phyloP scores from a whole-genome alignment of 2,797 vertebrate species.

The Crenuchus spilurus region DNA sequence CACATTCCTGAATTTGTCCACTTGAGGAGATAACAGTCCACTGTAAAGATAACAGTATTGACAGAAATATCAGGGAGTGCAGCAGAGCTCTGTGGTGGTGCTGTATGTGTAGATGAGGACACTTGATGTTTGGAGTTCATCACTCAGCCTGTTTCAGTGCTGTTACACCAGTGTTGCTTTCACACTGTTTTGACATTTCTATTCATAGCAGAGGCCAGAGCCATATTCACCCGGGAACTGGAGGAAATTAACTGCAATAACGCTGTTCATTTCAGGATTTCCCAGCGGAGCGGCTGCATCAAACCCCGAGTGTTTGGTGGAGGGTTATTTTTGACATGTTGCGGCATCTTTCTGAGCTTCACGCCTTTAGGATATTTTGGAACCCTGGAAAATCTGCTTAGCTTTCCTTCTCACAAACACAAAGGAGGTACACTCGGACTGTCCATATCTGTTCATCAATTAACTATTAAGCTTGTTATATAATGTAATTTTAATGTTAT shows the following conservation, averaged over 20 bases:
- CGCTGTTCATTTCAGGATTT: not conserved
- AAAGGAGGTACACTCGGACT: too few species aligned
- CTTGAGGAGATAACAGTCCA: too few species aligned
- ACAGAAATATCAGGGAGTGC: not conserved
- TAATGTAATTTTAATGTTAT: too few species aligned
- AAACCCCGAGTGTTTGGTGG: not conserved
- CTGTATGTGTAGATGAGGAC: not conserved
- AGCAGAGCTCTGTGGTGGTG: too few species aligned
- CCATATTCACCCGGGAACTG: not conserved
- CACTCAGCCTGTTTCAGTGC: not conserved
- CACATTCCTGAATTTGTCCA: too few species aligned
- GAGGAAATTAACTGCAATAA: slow-evolving; percentile 13
- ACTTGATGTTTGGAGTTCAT: not conserved
- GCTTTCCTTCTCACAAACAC: too few species aligned
- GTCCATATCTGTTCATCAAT: too few species aligned
- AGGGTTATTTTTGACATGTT: not conserved
- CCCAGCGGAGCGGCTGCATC: not conserved
- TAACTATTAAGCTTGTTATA: too few species aligned
- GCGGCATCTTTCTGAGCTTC: not conserved
- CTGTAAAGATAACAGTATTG: not conserved
- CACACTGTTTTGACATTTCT: slow-evolving; percentile 18
- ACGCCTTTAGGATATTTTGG: not conserved
- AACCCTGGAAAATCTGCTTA: not conserved
- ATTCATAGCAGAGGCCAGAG: slow-evolving; percentile 5
- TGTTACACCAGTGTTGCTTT: slow-evolving; percentile 1